These are phyloP conservation scores for Polietes domitor DNA, from an alignment of 2,888 invertebrate species.

Conservation along the genomic window DNA sequence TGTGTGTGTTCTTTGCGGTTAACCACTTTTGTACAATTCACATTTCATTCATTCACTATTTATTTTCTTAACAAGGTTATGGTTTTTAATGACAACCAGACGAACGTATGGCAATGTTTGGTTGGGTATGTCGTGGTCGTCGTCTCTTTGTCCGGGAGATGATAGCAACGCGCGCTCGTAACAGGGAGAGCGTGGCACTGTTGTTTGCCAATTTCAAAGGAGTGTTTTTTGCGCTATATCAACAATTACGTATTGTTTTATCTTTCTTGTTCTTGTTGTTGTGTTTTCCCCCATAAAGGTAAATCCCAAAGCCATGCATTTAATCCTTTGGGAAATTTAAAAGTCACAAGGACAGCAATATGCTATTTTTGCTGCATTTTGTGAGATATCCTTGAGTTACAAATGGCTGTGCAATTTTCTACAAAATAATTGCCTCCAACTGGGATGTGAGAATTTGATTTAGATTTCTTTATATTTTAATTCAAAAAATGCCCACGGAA, in stretches of 20 bases:
- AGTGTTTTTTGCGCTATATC: slow-evolving; percentile 22
- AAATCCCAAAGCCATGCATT: not conserved
- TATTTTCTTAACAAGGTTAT: slow-evolving; percentile 42
- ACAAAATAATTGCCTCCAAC: no score
- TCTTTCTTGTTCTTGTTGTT: not conserved
- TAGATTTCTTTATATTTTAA: no score
- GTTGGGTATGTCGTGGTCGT: not conserved
- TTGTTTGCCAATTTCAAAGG: slow-evolving; percentile 21
- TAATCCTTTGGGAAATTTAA: slow-evolving; percentile 30
- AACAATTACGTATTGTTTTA: slow-evolving; percentile 19
- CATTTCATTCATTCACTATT: slow-evolving; percentile 44
- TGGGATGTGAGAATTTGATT: no score
- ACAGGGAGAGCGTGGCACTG: not conserved
- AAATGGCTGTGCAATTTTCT: no score
- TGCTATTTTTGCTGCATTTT: no score
- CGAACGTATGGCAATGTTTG: slow-evolving; percentile 13
- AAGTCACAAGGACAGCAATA: no score
- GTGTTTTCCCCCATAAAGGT: slow-evolving; percentile 12
- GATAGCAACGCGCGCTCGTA: not conserved
- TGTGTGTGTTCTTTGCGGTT: slow-evolving; percentile 24
- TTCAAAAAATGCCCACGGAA: no score
- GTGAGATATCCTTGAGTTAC: no score
- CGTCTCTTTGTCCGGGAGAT: not conserved
- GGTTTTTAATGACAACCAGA: slow-evolving; percentile 16
- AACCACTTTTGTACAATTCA: slow-evolving; percentile 40